A percentile compares a stretch with the other conserved stretches of the same genome.
Conservation (phyloP, 2,888 invertebrate genomes). For the Drosophila greeni region DNA sequence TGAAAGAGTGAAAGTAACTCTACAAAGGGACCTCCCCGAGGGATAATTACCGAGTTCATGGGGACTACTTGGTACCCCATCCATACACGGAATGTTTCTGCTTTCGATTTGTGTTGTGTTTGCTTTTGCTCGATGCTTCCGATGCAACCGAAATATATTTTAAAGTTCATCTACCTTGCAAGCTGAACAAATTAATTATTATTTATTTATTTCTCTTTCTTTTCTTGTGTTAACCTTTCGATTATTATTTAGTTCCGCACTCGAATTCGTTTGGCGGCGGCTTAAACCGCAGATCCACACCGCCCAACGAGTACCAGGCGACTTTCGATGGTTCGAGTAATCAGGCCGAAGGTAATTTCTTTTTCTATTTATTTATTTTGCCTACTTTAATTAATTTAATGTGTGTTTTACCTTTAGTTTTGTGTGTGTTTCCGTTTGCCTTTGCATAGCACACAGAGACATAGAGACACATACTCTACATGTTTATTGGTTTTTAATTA, state of each 20-base stretch:
- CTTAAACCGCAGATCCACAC: constrained; percentile 70
- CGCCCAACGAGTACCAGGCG: constrained; percentile 74
- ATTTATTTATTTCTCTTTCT: constrained; percentile 39
- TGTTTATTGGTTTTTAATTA: constrained; percentile 42
- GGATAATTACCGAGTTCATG: constrained; percentile 17
- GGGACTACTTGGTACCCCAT: constrained; percentile 21
- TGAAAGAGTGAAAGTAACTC: constrained; percentile 5
- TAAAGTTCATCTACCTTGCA: constrained; percentile 28
- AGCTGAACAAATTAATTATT: constrained; percentile 25
- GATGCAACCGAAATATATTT: constrained; percentile 26
- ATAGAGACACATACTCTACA: constrained; percentile 1
- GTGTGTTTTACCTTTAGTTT: constrained; percentile 11
- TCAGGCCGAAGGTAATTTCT: constrained; percentile 75
- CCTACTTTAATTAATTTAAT: constrained; percentile 28
- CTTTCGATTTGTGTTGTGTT: constrained; percentile 29
- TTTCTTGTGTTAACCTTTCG: constrained; percentile 29
- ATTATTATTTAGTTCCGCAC: constrained; percentile 68
- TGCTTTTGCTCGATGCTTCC: constrained; percentile 28
- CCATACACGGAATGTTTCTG: constrained; percentile 17
- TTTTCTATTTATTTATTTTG: constrained; percentile 28
- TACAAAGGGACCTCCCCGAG: not conserved
- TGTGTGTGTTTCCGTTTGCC: constrained; percentile 16
- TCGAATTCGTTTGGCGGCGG: constrained; percentile 69
- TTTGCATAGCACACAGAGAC: not conserved
- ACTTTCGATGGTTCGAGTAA: constrained; percentile 52